Percentiles rank a stretch among this genome's conserved stretches.
Evolutionary conservation across 2,888 invertebrate species (phyloP).

Genomic region (Hirtodrosophila trivittata): DNA sequence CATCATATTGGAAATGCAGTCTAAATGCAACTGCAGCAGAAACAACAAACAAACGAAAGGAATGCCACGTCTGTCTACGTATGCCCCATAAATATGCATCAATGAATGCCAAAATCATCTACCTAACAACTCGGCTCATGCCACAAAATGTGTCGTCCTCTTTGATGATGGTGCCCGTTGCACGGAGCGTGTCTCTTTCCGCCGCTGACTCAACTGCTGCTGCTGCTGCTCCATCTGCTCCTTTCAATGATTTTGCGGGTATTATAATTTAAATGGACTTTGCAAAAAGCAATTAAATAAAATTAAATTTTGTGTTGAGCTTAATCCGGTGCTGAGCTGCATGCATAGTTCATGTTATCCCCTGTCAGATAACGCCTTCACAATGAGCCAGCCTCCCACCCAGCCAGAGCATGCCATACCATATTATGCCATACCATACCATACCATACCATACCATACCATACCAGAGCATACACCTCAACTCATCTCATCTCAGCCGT

Average conservation of each 20-base stretch:
- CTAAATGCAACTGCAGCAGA: conserved; percentile 58
- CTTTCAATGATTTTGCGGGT: conserved; percentile 56
- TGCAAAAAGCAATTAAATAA: conserved; percentile 77
- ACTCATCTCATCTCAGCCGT: background rate
- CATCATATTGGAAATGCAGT: conserved; percentile 55
- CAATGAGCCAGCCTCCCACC: conserved; percentile 17
- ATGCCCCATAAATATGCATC: conserved; percentile 63
- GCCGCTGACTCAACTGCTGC: no score
- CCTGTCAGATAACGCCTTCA: conserved; percentile 33
- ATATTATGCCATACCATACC: no score
- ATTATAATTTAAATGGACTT: conserved; percentile 79
- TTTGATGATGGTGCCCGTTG: no score
- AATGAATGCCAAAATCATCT: conserved; percentile 37
- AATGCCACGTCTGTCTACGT: conserved; percentile 66
- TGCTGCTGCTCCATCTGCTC: background rate
- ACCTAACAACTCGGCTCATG: background rate
- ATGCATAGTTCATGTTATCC: conserved; percentile 77
- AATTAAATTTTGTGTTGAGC: conserved; percentile 74
- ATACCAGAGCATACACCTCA: background rate
- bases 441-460: no score
- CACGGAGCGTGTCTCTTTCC: no score
- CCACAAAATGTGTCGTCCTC: background rate
- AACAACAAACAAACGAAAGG: conserved; percentile 63
- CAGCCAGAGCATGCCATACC: background rate
- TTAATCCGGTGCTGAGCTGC: conserved; percentile 74